A percentile compares a stretch with the other conserved stretches of the same genome.
Conservation (phyloP, 2,888 invertebrate genomes). For the Orchestes rusci region DNA sequence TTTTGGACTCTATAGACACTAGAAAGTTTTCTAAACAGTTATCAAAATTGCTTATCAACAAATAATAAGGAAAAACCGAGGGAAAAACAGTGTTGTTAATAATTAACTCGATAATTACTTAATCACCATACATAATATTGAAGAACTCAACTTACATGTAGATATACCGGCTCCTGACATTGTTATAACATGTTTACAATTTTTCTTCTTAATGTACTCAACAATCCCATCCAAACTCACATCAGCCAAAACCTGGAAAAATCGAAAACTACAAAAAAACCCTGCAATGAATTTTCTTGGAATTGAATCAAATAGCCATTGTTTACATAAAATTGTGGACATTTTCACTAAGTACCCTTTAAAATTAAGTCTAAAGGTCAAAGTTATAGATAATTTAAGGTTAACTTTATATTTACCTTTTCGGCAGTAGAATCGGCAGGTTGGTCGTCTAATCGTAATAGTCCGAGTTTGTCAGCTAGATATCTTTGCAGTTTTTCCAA, state of each 20-base stretch:
- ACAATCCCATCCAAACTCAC: constrained; percentile 69
- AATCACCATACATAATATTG: too few relatives aligned
- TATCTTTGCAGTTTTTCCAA: constrained; percentile 60
- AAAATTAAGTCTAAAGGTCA: neutral
- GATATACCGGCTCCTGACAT: constrained; percentile 97
- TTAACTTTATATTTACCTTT: constrained; percentile 24
- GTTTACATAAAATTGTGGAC: neutral
- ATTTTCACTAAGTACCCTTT: constrained; percentile 1
- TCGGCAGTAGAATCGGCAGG: constrained; percentile 35
- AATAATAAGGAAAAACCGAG: too few relatives aligned
- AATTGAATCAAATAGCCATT: neutral
- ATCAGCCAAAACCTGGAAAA: constrained; percentile 56
- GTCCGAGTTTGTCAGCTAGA: constrained; percentile 57
- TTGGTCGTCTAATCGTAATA: constrained; percentile 44
- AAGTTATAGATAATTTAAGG: constrained; percentile 21
- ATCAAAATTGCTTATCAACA: too few relatives aligned
- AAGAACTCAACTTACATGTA: constrained; percentile 82
- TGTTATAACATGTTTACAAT: constrained; percentile 80
- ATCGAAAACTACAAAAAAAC: constrained; percentile 12
- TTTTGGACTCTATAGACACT: too few relatives aligned
- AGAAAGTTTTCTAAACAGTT: too few relatives aligned
- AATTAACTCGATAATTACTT: too few relatives aligned
- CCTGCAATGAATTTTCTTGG: constrained; percentile 1
- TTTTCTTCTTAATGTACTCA: constrained; percentile 67
- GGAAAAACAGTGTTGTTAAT: too few relatives aligned